Evolutionary conservation across 35 echinoderm and acorn worm species (phyloP), one percentile per base, ranked within the genome.

Genomic region (Patiria miniata): DNA sequence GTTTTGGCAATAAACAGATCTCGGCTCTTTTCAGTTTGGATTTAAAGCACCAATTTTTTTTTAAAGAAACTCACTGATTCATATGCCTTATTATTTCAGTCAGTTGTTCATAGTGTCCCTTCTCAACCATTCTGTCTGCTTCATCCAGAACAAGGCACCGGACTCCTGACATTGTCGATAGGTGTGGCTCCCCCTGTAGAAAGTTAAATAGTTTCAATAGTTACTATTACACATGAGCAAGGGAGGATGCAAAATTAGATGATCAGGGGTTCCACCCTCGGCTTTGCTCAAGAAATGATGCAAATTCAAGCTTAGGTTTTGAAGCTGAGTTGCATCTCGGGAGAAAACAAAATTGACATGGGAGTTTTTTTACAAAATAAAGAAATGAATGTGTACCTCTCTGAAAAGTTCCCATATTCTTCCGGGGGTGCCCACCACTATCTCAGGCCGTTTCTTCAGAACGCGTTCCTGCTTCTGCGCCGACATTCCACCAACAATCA

Each of bases 71-170:
- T 81, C 54, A 94, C 95, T 83, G 50, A 81, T 98, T 94, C 30
- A 98, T 51, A 2, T 94, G 14, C 37, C 88, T 79, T 33, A 98
- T 78, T 39, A 98, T 92, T 42, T 94, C 61, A 18, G 89, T 83
- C 0, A 98, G 79, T 83, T 98, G 92, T 42, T 69, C 82, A 65
- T 91, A 98, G 77, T 94, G 96, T n/a, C 89, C 89, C 47, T 83
- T 98, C 86, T 98, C 96, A 1, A 94, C 83, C 96, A 98, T 98
- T 33, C 96, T 91, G 36, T 98, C 96, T 52, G 96, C 96, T 85
- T 98, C 92, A 80, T 98, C 96, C 36, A 98, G 91, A 2, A 98
- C 89, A 39, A 98, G 79, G 61, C 53, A 94, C 0, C 57, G 73
- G 21, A 86, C 83, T 83, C 42, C 44, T 15, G 86, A 18, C 53